Percentiles rank a stretch among this genome's conserved stretches.
phyloP scores from a whole-genome alignment of 2,797 vertebrate species.

The Argyrosomus regius region DNA sequence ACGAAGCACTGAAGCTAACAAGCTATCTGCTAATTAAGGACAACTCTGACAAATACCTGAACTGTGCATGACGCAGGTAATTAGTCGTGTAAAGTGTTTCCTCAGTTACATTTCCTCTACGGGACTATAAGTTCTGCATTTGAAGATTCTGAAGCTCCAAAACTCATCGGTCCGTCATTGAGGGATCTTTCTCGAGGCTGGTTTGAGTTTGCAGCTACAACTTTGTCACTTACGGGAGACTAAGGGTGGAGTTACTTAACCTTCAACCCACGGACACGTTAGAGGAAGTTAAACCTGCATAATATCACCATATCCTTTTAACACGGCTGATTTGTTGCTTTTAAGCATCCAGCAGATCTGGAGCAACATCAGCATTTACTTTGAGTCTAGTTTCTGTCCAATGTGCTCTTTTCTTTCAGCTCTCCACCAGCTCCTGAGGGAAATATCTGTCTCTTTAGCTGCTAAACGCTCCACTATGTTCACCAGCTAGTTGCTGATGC shows the following conservation, averaged over 20 bases:
- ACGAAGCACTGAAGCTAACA: conserved; percentile 33
- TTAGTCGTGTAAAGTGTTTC: conserved; percentile 55
- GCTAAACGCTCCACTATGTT: no score
- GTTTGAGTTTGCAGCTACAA: neutral
- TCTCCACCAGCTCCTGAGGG: no score
- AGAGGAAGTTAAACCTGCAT: neutral
- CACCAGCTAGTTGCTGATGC: no score
- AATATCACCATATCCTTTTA: no score
- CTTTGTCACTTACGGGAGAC: neutral
- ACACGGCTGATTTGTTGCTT: no score
- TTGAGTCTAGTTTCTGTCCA: no score
- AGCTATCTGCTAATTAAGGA: conserved; percentile 53
- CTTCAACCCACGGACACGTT: no score
- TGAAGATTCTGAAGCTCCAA: conserved; percentile 11
- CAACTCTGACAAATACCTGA: conserved; percentile 54
- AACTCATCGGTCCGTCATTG: neutral
- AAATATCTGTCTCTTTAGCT: no score
- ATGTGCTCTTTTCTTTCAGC: no score
- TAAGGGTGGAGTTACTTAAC: no score
- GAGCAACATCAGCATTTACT: no score
- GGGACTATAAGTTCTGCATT: conserved; percentile 20
- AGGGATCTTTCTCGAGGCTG: neutral
- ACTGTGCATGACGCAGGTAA: conserved; percentile 45
- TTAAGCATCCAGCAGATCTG: no score
- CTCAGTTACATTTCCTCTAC: conserved; percentile 28